Evolutionary conservation across 2,113 vertebrate species (phyloP).

Genomic region (Thamnophis sirtalis): DNA sequence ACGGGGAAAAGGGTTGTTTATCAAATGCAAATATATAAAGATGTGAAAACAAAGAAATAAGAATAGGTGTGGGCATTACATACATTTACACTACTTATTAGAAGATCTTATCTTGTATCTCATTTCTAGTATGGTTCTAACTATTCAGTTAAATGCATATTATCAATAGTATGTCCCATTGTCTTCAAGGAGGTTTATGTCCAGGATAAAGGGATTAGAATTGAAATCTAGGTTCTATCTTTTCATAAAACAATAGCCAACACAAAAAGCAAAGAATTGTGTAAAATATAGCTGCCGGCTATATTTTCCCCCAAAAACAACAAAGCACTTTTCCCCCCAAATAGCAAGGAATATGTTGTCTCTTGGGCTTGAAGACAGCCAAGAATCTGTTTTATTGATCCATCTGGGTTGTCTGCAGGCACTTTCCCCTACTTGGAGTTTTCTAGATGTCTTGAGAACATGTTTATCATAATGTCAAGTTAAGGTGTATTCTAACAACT

Average conservation of each 20-base stretch:
- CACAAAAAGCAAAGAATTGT: not conserved
- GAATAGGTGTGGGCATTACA: not conserved
- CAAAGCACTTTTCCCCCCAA: not conserved
- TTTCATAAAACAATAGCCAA: not conserved
- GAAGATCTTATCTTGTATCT: not conserved
- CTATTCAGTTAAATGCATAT: not conserved
- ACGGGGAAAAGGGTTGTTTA: not conserved
- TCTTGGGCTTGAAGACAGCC: not conserved
- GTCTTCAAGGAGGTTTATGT: not conserved
- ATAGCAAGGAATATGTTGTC: not conserved
- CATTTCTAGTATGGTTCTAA: not conserved
- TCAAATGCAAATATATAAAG: not conserved
- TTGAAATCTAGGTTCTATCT: not conserved
- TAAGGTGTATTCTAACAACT: not conserved
- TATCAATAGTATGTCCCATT: not conserved
- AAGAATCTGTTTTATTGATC: not conserved
- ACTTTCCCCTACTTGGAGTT: not conserved
- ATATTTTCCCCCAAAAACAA: too few species aligned
- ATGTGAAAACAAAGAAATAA: not conserved
- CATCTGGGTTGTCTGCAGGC: not conserved
- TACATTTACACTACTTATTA: not conserved
- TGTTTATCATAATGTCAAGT: not conserved
- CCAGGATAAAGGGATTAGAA: not conserved
- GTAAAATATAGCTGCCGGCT: not conserved
- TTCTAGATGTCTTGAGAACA: not conserved